Evolutionary conservation across 2,113 vertebrate species (phyloP), one percentile per base, ranked within the genome.

Genomic region (Poeciliopsis retropinna): DNA sequence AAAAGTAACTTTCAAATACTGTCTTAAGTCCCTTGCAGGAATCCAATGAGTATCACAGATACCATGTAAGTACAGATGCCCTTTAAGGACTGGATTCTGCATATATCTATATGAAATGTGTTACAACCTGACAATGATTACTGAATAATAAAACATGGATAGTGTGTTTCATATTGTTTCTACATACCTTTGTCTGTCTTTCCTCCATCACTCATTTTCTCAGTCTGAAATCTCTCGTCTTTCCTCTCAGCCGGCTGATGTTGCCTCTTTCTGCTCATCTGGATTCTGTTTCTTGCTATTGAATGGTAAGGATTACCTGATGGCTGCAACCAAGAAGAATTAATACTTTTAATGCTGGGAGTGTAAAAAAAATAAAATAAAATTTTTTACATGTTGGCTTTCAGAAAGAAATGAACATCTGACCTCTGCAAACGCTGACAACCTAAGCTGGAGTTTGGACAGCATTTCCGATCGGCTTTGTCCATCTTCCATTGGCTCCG

Each of bases 181-280:
- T 22, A 0, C 70, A 83, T 61, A 91, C 82, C 81, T 82, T 29
- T 63, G 22, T 37, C 41, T 34, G 68, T 22, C 17, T 65, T 47
- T 5, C 64, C 31, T 4, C 72, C 57, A 3, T 76, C 70, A 29
- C n/a, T 27, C 44, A 9, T 78, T 60, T 28, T 70, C n/a, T 75
- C 63, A 0, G 5, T 28, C 31, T 62, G 72, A 39, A 75, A 51
- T 57, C 32, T 70, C 10, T 69, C 29, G 1, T 75, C 64, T 32
- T 41, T 77, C 13, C 3, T 75, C 37, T 64, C 81, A 3, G 28
- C 63, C 1, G 82, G 34, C 11, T 78, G 87, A 70, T 93, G 79
- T 1, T 88, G 88, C 73, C 93, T 90, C 85, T 94, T 94, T 71
- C 93, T 90, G 87, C 74, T 93, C 31, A 73, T 69, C 13, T 47